phyloP scores from a whole-genome alignment of 2,113 vertebrate genomes.

The Andinoacara biseriatus region DNA sequence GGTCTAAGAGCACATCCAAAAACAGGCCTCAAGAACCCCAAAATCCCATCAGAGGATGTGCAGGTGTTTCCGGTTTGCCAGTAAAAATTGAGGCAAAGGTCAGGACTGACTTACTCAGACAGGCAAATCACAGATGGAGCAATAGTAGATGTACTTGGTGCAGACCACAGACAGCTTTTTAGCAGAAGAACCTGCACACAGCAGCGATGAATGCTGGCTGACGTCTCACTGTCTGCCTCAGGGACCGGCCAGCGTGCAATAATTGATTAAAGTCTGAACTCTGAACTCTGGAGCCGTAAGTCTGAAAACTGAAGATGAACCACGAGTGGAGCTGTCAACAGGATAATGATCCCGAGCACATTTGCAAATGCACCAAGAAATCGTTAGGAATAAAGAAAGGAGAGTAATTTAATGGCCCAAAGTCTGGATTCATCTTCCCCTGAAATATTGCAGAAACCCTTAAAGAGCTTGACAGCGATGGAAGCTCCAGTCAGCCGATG shows the following conservation, averaged over 20 bases:
- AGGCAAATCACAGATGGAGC: neutral
- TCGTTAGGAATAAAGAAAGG: neutral
- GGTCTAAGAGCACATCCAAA: too few relatives aligned
- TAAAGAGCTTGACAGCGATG: accelerated
- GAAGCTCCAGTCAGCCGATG: neutral
- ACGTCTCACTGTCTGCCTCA: neutral
- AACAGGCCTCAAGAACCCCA: neutral
- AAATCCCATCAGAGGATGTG: neutral
- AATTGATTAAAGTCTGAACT: conserved; percentile 2
- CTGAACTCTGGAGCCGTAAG: neutral
- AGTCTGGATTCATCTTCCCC: neutral
- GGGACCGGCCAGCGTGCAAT: neutral
- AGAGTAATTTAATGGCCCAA: neutral
- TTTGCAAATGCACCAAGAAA: neutral
- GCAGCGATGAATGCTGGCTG: neutral
- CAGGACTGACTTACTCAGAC: neutral
- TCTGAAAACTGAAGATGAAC: neutral
- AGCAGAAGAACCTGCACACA: neutral
- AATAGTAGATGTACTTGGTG: neutral
- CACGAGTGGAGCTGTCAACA: neutral
- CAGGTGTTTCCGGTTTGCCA: neutral
- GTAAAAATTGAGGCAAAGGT: neutral
- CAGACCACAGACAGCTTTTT: neutral
- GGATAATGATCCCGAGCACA: neutral
- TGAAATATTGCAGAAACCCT: neutral